Percentiles rank a stretch among this genome's conserved stretches.
These are phyloP conservation scores for Acanthacorydalis orientalis DNA, from an alignment of 2,888 invertebrate species.

Conservation along the genomic window DNA sequence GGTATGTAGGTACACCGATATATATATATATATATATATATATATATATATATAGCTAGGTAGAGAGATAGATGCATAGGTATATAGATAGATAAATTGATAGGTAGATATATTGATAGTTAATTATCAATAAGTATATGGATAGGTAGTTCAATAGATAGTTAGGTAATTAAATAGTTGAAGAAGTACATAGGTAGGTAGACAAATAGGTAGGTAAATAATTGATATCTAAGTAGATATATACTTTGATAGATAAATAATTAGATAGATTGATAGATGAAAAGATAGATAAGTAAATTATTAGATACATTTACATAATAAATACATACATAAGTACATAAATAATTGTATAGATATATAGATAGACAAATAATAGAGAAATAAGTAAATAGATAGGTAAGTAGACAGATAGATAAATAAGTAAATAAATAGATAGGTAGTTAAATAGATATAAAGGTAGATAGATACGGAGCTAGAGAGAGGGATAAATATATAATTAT, in stretches of 20 bases:
- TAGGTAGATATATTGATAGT: background rate
- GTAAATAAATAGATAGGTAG: no score
- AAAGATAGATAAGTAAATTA: conserved; percentile 1
- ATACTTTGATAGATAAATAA: background rate
- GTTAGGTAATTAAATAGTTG: no score
- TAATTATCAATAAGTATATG: no score
- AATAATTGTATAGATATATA: background rate
- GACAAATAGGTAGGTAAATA: no score
- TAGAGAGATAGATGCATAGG: no score
- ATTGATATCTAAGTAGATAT: background rate
- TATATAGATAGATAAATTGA: background rate
- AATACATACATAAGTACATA: background rate
- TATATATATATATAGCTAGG: background rate
- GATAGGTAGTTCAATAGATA: no score
- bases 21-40: background rate
- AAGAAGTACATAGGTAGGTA: no score
- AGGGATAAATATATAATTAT: no score
- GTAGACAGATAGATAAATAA: no score
- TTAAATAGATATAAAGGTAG: no score
- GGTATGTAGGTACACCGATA: no score
- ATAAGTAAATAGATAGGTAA: background rate
- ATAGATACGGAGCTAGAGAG: no score
- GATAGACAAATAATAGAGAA: background rate
- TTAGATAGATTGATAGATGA: background rate
- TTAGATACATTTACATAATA: background rate